Percentiles rank a stretch among this genome's conserved stretches.
phyloP scores from a whole-genome alignment of 2,113 vertebrate genomes.

The Numenius arquata region DNA sequence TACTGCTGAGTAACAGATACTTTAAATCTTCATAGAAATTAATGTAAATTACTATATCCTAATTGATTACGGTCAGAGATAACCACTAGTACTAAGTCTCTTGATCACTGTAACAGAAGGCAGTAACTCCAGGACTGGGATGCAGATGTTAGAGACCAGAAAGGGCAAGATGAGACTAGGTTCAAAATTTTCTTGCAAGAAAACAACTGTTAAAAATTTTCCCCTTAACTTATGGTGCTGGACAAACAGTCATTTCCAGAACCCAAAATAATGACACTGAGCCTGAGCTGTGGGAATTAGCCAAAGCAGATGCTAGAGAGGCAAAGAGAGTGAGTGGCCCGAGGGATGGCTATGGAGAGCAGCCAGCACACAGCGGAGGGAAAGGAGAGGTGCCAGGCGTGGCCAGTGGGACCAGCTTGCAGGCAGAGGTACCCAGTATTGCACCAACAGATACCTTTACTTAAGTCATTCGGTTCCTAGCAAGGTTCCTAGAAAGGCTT shows the following conservation, averaged over 20 bases:
- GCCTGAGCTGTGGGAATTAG: neutral
- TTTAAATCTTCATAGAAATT: neutral
- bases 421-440: neutral
- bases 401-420: neutral
- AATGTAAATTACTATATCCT: neutral
- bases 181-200: neutral
- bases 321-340: neutral
- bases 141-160: neutral
- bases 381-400: neutral
- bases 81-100: neutral
- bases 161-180: neutral
- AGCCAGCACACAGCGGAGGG: rapidly evolving
- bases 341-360: neutral
- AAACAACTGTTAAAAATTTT: neutral
- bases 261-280: neutral
- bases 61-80: neutral
- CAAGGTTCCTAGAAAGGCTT: neutral
- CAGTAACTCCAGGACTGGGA: neutral
- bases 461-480: neutral
- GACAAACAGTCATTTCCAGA: neutral
- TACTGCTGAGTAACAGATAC: neutral
- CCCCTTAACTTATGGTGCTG: neutral
- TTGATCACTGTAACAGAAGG: neutral
- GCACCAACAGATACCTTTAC: neutral
- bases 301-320: neutral